These are phyloP conservation scores for Ammodytes dubius DNA, from an alignment of 2,113 vertebrate species.

Conservation along the genomic window DNA sequence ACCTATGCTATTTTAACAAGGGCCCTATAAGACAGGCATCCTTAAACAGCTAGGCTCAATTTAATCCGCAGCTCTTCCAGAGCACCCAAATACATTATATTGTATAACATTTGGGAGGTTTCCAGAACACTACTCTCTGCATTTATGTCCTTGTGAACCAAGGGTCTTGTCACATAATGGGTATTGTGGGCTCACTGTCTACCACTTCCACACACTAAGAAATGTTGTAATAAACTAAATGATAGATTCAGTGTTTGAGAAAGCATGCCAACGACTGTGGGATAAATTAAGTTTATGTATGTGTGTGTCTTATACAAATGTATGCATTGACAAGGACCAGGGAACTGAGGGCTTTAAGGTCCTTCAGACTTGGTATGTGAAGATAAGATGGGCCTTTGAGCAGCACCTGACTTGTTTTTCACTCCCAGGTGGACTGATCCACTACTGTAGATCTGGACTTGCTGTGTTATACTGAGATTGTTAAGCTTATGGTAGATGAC, in stretches of 20 bases:
- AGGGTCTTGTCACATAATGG: not conserved
- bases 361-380: too few relatives aligned
- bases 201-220: not conserved
- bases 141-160: conserved; percentile 20
- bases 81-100: conserved; percentile 17
- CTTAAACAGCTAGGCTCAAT: conserved; percentile 13
- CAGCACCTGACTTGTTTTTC: too few relatives aligned
- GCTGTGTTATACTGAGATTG: too few relatives aligned
- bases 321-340: too few relatives aligned
- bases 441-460: too few relatives aligned
- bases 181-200: conserved; percentile 2
- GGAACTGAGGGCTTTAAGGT: too few relatives aligned
- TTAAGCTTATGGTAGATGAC: too few relatives aligned
- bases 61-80: conserved; percentile 29
- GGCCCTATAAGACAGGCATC: conserved; percentile 2
- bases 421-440: too few relatives aligned
- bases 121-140: conserved; percentile 5
- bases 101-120: conserved; percentile 26
- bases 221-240: conserved; percentile 1
- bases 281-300: too few relatives aligned
- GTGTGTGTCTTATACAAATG: too few relatives aligned
- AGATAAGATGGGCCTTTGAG: too few relatives aligned
- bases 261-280: not conserved
- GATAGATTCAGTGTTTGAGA: not conserved
- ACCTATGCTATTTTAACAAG: conserved; percentile 26